These are phyloP conservation scores for Cricetomys ansorgei DNA, from an alignment of 2,113 vertebrate species.

Conservation along the genomic window DNA sequence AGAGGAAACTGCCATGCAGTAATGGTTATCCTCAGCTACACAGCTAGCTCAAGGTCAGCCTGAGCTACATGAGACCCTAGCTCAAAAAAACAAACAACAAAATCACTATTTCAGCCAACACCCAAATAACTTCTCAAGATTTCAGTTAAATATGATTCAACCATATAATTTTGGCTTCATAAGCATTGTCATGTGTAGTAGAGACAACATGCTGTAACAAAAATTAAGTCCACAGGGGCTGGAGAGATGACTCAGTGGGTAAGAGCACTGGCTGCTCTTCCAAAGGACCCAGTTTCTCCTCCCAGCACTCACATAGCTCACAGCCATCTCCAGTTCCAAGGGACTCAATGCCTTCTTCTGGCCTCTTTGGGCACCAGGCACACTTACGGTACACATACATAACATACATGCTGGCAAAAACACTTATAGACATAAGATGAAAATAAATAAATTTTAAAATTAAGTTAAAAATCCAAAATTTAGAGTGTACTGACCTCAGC, in stretches of 20 bases:
- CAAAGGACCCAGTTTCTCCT: not conserved
- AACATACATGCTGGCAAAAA: not conserved
- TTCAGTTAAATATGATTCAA: not conserved
- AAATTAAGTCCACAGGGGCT: not conserved
- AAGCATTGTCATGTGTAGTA: not conserved
- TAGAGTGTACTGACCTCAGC: not conserved
- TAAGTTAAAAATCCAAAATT: not conserved
- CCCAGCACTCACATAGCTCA: not conserved
- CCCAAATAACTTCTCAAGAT: not conserved
- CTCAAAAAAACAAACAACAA: not conserved
- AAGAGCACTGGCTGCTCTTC: not conserved
- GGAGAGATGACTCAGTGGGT: not conserved
- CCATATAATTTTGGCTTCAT: not conserved
- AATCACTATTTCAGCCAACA: not conserved
- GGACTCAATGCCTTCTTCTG: not conserved
- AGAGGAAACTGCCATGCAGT: not conserved
- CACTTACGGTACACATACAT: not conserved
- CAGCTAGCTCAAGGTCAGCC: not conserved
- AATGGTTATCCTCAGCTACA: not conserved
- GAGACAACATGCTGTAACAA: not conserved
- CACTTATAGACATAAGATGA: not conserved
- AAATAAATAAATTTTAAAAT: not conserved
- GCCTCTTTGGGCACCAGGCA: not conserved
- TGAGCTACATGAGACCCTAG: not conserved
- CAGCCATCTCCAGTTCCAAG: not conserved